Percentiles rank a stretch among this genome's conserved stretches.
phyloP scores from a whole-genome alignment of 2,113 vertebrate species.

The Stigmatopora argus region DNA sequence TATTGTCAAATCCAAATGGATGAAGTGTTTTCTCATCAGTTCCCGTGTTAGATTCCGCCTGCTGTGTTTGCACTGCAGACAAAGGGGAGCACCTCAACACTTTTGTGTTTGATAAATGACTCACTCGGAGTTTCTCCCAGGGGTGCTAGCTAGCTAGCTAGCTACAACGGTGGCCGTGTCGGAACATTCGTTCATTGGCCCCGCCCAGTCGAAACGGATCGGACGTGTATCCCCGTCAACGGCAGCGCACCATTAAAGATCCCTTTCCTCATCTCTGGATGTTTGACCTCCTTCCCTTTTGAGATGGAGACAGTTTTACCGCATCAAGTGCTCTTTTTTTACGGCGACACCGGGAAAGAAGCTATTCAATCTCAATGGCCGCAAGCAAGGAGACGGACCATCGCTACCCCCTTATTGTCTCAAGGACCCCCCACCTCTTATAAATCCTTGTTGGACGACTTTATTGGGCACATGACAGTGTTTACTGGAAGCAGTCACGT shows the following conservation, averaged over 20 bases:
- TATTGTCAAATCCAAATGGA: background rate
- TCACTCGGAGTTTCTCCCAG: constrained; percentile 43
- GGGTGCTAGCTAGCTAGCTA: constrained; percentile 43
- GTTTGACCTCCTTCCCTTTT: constrained; percentile 25
- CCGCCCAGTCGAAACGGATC: too few species aligned
- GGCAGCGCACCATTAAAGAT: background rate
- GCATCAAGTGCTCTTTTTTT: constrained; percentile 32
- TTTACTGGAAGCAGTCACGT: background rate
- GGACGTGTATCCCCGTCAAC: background rate
- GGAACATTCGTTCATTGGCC: constrained; percentile 14
- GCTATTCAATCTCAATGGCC: constrained; percentile 19
- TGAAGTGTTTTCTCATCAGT: constrained; percentile 14
- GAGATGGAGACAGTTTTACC: constrained; percentile 33
- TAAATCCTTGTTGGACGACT: background rate
- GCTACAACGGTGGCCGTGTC: too few species aligned
- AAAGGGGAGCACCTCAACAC: constrained; percentile 18
- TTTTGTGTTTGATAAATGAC: constrained; percentile 61
- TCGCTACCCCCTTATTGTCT: background rate
- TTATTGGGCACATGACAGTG: background rate
- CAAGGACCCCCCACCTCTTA: background rate
- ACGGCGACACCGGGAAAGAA: constrained; percentile 4
- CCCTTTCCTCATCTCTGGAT: background rate
- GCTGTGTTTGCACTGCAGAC: constrained; percentile 28
- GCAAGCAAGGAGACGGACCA: constrained; percentile 3
- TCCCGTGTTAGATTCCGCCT: constrained; percentile 24